A percentile compares a stretch with the other conserved stretches of the same genome.
Evolutionary conservation across 2,113 vertebrate genomes (phyloP).

Genomic region (Crypturellus undulatus): DNA sequence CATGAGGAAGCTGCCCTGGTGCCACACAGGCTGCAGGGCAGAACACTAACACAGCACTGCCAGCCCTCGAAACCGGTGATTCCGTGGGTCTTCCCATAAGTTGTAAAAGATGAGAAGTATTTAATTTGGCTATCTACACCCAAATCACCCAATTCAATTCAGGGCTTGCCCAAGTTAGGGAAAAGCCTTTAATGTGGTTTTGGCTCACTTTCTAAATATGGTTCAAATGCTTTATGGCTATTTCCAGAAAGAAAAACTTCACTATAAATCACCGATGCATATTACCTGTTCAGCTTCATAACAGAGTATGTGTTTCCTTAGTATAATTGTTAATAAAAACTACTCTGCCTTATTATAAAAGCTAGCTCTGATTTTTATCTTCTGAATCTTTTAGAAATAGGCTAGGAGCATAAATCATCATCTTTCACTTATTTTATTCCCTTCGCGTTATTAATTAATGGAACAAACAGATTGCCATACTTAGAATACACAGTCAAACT

Average conservation of each 20-base stretch:
- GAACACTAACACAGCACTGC: background rate
- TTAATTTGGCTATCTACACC: background rate
- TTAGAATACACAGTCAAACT: constrained; percentile 66
- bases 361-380: background rate
- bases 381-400: background rate
- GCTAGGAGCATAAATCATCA: constrained; percentile 9
- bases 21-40: background rate
- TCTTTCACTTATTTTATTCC: constrained; percentile 16
- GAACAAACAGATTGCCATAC: constrained; percentile 28
- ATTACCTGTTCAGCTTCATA: constrained; percentile 5
- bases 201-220: background rate
- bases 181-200: constrained; percentile 9
- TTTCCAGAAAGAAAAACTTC: constrained; percentile 9
- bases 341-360: background rate
- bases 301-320: background rate
- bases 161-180: background rate
- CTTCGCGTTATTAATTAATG: background rate
- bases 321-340: constrained; percentile 2
- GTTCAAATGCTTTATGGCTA: background rate
- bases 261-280: background rate
- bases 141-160: background rate
- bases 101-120: background rate
- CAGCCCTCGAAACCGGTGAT: background rate
- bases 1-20: background rate
- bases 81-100: background rate